phyloP scores from a whole-genome alignment of 1,140 invertebrate genomes.

The Drepana arcuata region DNA sequence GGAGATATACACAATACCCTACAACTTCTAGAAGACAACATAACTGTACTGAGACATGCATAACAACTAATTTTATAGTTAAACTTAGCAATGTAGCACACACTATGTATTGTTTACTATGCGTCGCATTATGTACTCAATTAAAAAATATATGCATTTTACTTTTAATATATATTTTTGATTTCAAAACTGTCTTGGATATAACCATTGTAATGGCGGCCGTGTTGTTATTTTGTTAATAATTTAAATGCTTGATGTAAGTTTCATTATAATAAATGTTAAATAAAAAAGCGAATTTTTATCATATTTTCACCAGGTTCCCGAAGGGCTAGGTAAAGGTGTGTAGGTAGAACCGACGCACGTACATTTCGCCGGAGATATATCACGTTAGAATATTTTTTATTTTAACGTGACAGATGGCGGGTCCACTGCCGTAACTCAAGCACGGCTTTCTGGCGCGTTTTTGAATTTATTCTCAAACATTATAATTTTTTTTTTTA shows the following conservation, averaged over 20 bases:
- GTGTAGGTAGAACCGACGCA: no score
- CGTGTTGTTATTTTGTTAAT: slow-evolving; percentile 25
- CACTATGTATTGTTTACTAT: no score
- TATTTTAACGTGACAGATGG: neutral
- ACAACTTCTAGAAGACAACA: no score
- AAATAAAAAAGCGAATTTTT: slow-evolving; percentile 21
- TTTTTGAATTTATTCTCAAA: no score
- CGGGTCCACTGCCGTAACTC: neutral
- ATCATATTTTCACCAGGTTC: neutral
- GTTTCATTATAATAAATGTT: slow-evolving; percentile 60
- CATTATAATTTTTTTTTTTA: no score
- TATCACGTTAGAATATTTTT: no score
- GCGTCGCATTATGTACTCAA: no score
- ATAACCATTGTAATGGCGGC: neutral
- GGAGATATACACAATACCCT: no score
- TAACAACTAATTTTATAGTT: neutral
- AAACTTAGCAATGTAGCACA: neutral
- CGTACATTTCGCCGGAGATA: no score
- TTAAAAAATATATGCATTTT: neutral
- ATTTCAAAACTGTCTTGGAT: neutral
- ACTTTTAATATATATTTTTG: neutral
- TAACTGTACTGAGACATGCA: slow-evolving; percentile 5
- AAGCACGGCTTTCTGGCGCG: no score
- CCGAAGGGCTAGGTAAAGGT: no score
- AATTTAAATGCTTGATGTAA: slow-evolving; percentile 40